phyloP scores from a whole-genome alignment of 2,113 vertebrate genomes.

The Platysteira castanea region DNA sequence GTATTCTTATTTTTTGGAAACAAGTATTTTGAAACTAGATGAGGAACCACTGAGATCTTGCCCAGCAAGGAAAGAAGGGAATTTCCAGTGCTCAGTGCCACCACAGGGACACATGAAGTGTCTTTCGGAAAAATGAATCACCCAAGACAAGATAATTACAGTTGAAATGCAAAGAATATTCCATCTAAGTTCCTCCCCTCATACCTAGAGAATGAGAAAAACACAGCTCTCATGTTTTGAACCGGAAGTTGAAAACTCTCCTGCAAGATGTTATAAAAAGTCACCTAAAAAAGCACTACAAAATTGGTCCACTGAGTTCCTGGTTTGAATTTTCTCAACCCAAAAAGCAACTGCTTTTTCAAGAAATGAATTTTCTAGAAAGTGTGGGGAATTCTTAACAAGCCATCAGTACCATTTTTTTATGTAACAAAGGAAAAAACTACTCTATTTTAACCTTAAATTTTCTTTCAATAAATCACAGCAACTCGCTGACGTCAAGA shows the following conservation, averaged over 20 bases:
- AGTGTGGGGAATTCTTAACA: background rate
- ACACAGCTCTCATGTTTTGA: background rate
- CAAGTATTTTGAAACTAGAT: background rate
- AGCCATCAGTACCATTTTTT: background rate
- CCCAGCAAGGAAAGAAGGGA: background rate
- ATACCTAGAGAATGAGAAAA: background rate
- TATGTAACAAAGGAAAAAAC: background rate
- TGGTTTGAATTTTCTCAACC: background rate
- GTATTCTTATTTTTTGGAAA: background rate
- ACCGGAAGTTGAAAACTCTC: background rate
- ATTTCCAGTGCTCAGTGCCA: background rate
- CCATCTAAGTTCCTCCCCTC: background rate
- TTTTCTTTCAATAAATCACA: background rate
- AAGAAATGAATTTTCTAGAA: background rate
- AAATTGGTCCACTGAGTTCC: background rate
- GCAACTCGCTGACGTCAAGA: background rate
- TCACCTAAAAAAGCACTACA: background rate
- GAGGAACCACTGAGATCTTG: background rate
- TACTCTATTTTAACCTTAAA: background rate
- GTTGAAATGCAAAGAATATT: background rate
- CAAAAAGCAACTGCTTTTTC: background rate
- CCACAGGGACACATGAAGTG: background rate
- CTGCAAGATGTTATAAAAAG: background rate
- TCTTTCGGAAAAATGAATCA: background rate
- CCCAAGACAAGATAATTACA: background rate